These are phyloP conservation scores for Grus americana DNA, from an alignment of 2,113 vertebrate species.

Conservation along the genomic window DNA sequence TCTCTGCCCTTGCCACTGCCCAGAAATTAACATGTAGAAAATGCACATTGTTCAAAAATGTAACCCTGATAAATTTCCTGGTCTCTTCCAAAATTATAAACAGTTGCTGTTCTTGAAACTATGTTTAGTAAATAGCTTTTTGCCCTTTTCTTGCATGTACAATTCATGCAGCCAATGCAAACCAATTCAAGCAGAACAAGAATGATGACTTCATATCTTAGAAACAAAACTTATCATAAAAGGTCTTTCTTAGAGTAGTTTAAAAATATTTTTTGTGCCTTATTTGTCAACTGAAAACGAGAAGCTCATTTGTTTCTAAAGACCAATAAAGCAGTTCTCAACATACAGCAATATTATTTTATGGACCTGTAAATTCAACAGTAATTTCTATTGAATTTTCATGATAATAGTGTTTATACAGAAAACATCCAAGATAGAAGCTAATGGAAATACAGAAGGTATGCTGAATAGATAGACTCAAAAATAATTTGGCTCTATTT, in stretches of 20 bases:
- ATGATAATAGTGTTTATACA: not conserved
- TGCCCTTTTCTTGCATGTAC: not conserved
- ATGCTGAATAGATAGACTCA: not conserved
- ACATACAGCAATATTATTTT: not conserved
- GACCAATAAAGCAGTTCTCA: not conserved
- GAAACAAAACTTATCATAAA: not conserved
- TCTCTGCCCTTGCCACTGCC: not conserved
- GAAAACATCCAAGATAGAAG: not conserved
- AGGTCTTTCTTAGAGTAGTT: not conserved
- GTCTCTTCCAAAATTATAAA: not conserved
- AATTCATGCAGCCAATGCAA: not conserved
- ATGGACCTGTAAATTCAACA: not conserved
- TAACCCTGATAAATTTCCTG: not conserved
- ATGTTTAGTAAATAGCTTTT: not conserved
- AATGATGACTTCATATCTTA: not conserved
- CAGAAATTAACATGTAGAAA: not conserved
- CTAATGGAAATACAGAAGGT: not conserved
- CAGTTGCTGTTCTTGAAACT: not conserved
- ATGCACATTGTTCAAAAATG: not conserved
- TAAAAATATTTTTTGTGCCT: not conserved
- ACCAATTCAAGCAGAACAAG: not conserved
- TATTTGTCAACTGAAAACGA: not conserved
- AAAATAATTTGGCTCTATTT: not conserved
- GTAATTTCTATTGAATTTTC: not conserved
- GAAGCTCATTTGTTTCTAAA: not conserved